Evolutionary conservation across 2,797 vertebrate genomes (phyloP).

Genomic region (Dromococcyx pavoninus): DNA sequence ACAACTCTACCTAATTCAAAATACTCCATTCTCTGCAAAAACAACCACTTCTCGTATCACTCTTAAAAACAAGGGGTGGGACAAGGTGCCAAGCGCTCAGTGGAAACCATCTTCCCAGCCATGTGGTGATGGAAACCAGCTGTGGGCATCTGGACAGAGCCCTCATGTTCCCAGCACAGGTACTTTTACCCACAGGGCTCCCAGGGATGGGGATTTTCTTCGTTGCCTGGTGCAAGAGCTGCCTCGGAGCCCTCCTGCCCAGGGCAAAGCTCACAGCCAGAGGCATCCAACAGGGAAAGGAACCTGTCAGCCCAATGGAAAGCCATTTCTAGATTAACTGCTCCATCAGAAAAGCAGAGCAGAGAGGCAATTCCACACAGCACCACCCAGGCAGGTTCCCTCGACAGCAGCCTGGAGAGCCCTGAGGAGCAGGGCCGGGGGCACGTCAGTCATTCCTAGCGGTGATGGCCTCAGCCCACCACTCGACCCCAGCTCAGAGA

Average conservation of each 20-base stretch:
- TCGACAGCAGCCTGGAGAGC: background rate
- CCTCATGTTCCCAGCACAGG: rapidly evolving
- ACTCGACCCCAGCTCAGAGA: rapidly evolving
- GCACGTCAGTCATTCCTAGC: rapidly evolving
- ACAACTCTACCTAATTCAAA: too few relatives aligned
- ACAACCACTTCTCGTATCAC: too few relatives aligned
- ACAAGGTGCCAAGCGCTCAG: background rate
- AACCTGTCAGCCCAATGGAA: background rate
- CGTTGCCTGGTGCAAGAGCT: background rate
- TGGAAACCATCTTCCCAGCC: rapidly evolving
- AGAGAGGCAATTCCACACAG: background rate
- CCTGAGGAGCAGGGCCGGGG: rapidly evolving
- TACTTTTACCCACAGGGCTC: background rate
- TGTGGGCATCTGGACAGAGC: background rate
- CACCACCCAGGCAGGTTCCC: background rate
- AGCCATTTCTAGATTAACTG: rapidly evolving
- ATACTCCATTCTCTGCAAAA: too few relatives aligned
- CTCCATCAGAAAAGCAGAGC: background rate
- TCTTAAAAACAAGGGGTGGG: background rate
- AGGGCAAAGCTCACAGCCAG: background rate
- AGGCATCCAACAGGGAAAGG: background rate
- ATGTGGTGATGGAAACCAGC: background rate
- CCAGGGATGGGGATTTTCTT: background rate
- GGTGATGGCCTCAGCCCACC: rapidly evolving
- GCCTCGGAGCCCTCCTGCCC: background rate